Evolutionary conservation across 2,797 vertebrate species (phyloP).

Genomic region (Pangasius mekongensis): DNA sequence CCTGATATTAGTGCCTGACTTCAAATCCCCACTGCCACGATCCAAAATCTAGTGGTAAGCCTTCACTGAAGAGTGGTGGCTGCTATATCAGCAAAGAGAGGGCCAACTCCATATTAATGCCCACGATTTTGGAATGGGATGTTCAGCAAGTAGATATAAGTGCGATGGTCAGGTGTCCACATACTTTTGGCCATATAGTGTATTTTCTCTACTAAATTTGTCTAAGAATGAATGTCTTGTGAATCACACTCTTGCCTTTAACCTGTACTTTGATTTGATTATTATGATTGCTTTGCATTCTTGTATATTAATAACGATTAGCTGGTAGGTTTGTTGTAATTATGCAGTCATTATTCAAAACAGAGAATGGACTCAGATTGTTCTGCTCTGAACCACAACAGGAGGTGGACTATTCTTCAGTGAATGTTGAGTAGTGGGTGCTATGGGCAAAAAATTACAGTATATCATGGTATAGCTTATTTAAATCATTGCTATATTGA

Average conservation of each 20-base stretch:
- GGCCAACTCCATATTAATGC: background rate
- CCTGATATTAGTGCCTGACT: background rate
- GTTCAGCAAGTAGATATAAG: background rate
- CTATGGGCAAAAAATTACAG: background rate
- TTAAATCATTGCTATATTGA: no score
- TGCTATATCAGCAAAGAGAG: no score
- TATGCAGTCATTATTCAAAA: slow-evolving; percentile 1
- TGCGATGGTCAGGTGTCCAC: background rate
- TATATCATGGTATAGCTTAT: no score
- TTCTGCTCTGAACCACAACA: background rate
- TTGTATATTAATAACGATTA: background rate
- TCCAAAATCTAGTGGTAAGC: background rate
- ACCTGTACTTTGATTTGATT: background rate
- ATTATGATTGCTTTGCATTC: background rate
- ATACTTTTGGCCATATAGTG: background rate
- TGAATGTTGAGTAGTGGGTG: background rate
- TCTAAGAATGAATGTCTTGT: background rate
- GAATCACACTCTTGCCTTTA: background rate
- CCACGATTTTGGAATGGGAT: background rate
- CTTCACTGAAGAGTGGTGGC: background rate
- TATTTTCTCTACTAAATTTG: background rate
- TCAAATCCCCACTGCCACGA: background rate
- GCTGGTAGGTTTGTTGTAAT: background rate
- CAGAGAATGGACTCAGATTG: background rate
- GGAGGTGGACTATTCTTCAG: background rate